These are phyloP conservation scores for Regulus satrapa DNA, from an alignment of 2,113 vertebrate species.

Conservation along the genomic window DNA sequence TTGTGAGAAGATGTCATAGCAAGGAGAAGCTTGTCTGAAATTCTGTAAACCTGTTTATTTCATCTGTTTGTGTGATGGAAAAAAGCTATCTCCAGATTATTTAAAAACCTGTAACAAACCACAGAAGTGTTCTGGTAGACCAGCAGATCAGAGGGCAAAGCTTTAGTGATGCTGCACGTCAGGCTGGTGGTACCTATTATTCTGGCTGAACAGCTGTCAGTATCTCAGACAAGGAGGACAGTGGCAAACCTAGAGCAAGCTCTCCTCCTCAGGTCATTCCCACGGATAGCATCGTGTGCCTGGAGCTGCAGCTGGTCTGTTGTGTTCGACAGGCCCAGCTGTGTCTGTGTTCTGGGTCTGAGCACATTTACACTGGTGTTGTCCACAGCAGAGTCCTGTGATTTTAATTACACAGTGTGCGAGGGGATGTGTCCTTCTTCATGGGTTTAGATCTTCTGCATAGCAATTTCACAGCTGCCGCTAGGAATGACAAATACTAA, in stretches of 20 bases:
- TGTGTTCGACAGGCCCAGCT: neutral
- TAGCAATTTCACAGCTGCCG: neutral
- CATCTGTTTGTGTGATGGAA: neutral
- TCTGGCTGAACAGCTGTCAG: neutral
- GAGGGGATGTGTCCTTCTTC: neutral
- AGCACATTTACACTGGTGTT: neutral
- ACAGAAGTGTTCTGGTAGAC: neutral
- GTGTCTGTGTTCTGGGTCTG: neutral
- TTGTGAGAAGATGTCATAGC: neutral
- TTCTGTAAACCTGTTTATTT: neutral
- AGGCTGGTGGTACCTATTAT: neutral
- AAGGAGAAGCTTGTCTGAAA: neutral
- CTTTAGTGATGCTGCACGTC: neutral
- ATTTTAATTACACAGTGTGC: neutral
- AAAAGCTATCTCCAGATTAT: neutral
- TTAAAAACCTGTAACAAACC: accelerated
- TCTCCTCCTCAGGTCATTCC: neutral
- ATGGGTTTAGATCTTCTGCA: neutral
- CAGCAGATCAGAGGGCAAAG: neutral
- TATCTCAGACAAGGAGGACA: neutral
- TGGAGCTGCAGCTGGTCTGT: neutral
- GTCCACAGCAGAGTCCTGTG: neutral
- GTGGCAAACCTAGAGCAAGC: neutral
- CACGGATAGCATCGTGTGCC: neutral
- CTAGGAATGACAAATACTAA: neutral